phyloP scores from a whole-genome alignment of 2,113 vertebrate genomes.

The Eolophus roseicapilla region DNA sequence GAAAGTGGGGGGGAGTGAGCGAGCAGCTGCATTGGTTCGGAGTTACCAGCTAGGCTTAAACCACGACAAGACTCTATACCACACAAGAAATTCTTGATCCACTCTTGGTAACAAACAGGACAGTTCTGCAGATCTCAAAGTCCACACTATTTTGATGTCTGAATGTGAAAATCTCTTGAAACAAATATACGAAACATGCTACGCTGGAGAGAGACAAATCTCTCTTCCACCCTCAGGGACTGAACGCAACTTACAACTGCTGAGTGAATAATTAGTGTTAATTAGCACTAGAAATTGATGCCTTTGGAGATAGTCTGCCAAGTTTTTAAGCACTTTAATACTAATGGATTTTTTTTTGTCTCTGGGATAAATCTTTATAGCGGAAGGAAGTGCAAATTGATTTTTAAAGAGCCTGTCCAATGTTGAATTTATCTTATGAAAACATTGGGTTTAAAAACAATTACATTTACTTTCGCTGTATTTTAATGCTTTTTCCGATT shows the following conservation, averaged over 20 bases:
- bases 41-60: too few species aligned
- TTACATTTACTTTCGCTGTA: constrained; percentile 56
- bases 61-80: too few species aligned
- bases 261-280: constrained; percentile 81
- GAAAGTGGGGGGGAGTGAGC: too few species aligned
- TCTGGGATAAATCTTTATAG: constrained; percentile 75
- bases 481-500: constrained; percentile 50
- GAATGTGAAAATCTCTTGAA: constrained; percentile 38
- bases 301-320: constrained; percentile 79
- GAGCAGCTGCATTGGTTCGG: too few species aligned
- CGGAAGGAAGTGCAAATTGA: constrained; percentile 73
- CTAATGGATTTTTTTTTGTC: constrained; percentile 74
- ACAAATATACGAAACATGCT: constrained; percentile 27
- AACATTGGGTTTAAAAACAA: constrained; percentile 71
- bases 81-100: background rate
- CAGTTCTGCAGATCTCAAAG: background rate
- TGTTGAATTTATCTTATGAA: constrained; percentile 72
- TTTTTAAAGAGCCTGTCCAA: constrained; percentile 76
- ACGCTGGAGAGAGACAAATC: constrained; percentile 64
- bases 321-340: constrained; percentile 80
- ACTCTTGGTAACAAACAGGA: background rate
- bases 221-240: constrained; percentile 66
- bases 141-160: background rate
- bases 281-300: constrained; percentile 79
- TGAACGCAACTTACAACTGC: constrained; percentile 72